Conservation (phyloP, 2,888 invertebrate genomes). For the Dromius quadrimaculatus region DNA sequence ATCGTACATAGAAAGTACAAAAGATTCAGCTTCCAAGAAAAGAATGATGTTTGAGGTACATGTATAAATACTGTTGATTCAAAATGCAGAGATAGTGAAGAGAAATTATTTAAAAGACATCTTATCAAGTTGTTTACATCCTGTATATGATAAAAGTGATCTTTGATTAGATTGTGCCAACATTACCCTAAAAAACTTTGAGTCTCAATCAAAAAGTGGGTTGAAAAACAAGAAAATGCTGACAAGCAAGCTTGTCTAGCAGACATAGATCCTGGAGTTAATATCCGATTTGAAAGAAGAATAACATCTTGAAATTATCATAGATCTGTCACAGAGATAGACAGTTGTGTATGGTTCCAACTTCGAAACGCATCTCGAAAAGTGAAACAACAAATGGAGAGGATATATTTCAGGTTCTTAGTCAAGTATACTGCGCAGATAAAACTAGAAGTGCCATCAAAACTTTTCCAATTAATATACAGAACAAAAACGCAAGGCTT, state of each 20-base stretch:
- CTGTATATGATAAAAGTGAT: too few species aligned
- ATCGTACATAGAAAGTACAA: too few species aligned
- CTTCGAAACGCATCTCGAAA: slow-evolving; percentile 25
- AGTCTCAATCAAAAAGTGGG: too few species aligned
- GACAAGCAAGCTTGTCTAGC: slow-evolving; percentile 9
- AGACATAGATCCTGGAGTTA: slow-evolving; percentile 33
- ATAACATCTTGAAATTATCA: slow-evolving; percentile 39
- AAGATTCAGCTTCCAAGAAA: too few species aligned
- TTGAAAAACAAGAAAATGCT: too few species aligned
- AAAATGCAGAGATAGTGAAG: too few species aligned
- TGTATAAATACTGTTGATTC: too few species aligned
- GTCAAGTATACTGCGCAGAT: slow-evolving; percentile 44
- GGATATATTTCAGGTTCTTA: slow-evolving; percentile 42
- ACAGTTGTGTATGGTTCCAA: slow-evolving; percentile 34
- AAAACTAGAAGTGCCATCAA: slow-evolving; percentile 46
- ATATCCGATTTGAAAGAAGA: slow-evolving; percentile 5
- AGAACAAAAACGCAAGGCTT: slow-evolving; percentile 37
- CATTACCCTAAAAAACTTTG: too few species aligned
- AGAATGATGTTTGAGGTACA: too few species aligned
- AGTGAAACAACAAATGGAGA: slow-evolving; percentile 45
- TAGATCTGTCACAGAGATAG: slow-evolving; percentile 39
- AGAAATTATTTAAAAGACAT: too few species aligned
- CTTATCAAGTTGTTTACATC: too few species aligned
- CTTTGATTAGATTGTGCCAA: too few species aligned
- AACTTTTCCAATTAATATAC: slow-evolving; percentile 50